Base-by-base conservation (phyloP, 2,113 vertebrate species). In the Fukomys damarensis region DNA sequence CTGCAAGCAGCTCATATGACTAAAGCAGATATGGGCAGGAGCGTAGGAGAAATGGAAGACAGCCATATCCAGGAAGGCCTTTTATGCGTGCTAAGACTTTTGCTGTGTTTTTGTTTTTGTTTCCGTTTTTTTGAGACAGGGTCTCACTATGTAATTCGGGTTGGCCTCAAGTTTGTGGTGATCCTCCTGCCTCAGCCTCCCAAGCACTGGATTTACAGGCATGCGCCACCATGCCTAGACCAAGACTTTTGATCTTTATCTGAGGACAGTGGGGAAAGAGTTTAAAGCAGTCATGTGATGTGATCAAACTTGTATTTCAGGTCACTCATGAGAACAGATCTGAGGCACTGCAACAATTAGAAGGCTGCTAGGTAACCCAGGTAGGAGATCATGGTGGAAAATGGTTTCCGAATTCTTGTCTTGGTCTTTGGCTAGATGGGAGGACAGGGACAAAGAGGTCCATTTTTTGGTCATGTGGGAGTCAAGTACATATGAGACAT, bases 21-120 rank as follows among this genome's bases (percentile, higher is more conserved):
- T 8, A n/a, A 58, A 52, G 56, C 54, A 3, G 52, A 83, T 68
- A 61, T 1, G 0, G 0, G 16, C 35, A 13, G 56, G 22, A 0
- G 72, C 2, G 24, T n/a, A 43, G 28, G 43, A 58, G 26, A 86
- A 26, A 24, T 4, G 11, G n/a, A 12, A 14, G n/a, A 76, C 3
- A 43, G 86, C 52, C 58, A 16, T 24, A 3, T 16, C 83, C n/a
- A 4, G 17, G 19, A 83, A 90, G 74, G 32, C 46, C 83, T 86
- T n/a, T 9, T 54, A 17, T 19, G 20, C 59, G 8, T 26, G 72
- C 72, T 76, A 76, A 74, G 24, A 76, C 68, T 41, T 49, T 49
- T 49, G 19, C 8, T 58, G 19, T 58, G 16, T 58, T 58, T 58
- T 58, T 30, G 7, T 63, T 63, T 49, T 70, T 59, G 58, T 66